Evolutionary conservation across 2,888 invertebrate species (phyloP), one percentile per base, ranked within the genome.

Genomic region (Chirona hameri): DNA sequence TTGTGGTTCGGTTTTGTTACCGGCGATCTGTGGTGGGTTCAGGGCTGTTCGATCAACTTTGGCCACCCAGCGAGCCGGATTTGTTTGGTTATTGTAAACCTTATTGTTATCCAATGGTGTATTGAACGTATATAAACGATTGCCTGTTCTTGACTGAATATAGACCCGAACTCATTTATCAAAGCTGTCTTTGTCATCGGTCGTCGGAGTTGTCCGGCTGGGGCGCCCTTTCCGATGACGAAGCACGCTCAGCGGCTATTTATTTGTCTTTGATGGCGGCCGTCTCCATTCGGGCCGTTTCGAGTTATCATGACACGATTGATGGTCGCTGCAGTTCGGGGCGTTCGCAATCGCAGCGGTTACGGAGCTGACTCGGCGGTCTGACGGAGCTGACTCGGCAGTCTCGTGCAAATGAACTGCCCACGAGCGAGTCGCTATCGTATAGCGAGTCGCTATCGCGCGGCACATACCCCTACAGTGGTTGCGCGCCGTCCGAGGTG

Each of bases 251-350:
- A 15, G 15, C 29, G 29, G 69, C 69, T 29, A 69, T 69, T 69
- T 69, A 29, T 69, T 69, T 69, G 69, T 29, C 29, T 69, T 69
- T 69, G 69, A 69, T 69, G 69, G 29, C 15, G 29, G 29, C 69
- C n/a, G 69, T 29, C 69, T 27, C 69, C 10, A 29, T 29, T 29
- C 69, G 69, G 29, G 69, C 0, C n/a, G n/a, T 29, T 69, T 69
- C 69, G n/a, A 29, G n/a, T 69, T 29, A 69, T 69, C 69, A 69
- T 69, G 69, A 9, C 27, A n/a, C n/a, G n/a, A 69, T 69, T 69
- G 69, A 69, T 69, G 60, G 60, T n/a, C 4, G 57, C 57, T 57
- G 57, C 57, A 21, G 57, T 18, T 21, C 18, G 21, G 57, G 18
- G 57, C 18, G 18, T n/a, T n/a, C n/a, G n/a, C n/a, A n/a, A n/a